Conservation (phyloP, 2,888 invertebrate genomes). For the Tribolium freemani region DNA sequence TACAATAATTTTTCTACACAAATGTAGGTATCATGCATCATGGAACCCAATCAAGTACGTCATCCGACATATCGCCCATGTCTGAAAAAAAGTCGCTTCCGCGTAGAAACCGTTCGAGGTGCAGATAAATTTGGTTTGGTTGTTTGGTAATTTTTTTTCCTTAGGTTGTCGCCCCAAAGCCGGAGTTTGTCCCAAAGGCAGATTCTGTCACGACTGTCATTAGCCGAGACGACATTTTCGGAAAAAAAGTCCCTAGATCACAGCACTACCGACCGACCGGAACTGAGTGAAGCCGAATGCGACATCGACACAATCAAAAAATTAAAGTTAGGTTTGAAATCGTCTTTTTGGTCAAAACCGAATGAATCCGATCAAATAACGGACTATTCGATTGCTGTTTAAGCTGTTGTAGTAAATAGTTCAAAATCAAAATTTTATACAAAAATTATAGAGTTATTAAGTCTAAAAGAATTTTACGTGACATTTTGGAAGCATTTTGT, state of each 20-base stretch:
- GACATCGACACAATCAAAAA: slow-evolving; percentile 83
- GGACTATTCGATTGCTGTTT: slow-evolving; percentile 83
- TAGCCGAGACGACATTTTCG: slow-evolving; percentile 72
- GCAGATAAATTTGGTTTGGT: not conserved
- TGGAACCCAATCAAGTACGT: slow-evolving; percentile 82
- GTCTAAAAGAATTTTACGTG: slow-evolving; percentile 56
- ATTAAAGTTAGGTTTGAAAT: slow-evolving; percentile 78
- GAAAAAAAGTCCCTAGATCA: slow-evolving; percentile 62
- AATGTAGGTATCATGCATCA: slow-evolving; percentile 79
- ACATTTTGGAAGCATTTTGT: slow-evolving; percentile 57
- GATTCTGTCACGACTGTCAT: slow-evolving; percentile 75
- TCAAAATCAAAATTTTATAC: slow-evolving; percentile 49
- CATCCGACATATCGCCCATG: slow-evolving; percentile 84
- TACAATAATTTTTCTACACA: too few relatives aligned
- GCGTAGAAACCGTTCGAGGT: slow-evolving; percentile 78
- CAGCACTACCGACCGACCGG: slow-evolving; percentile 71
- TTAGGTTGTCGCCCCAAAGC: slow-evolving; percentile 65
- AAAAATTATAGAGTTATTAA: slow-evolving; percentile 58
- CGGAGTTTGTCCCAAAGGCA: slow-evolving; percentile 69
- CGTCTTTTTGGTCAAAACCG: slow-evolving; percentile 80
- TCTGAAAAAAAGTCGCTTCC: slow-evolving; percentile 83
- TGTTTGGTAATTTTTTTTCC: not conserved
- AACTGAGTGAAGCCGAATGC: slow-evolving; percentile 79
- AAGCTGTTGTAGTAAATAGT: slow-evolving; percentile 52
- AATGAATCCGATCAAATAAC: slow-evolving; percentile 71